Base-by-base conservation (phyloP, 2,113 vertebrate species). In the Natator depressus region DNA sequence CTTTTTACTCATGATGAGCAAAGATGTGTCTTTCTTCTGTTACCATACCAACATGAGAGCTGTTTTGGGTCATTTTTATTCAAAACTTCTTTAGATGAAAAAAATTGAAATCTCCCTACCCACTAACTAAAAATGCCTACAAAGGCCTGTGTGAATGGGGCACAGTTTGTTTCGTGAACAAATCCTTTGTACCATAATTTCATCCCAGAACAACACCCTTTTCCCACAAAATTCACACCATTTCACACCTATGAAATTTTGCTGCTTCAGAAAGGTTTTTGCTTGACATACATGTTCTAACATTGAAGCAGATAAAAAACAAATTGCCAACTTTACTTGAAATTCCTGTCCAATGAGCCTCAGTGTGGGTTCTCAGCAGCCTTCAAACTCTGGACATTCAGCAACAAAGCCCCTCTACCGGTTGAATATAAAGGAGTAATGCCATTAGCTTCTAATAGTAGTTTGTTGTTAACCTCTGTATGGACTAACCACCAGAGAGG, bases 131-230 rank as follows among this genome's bases (percentile, higher is more conserved):
- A 84, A 93, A 86, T 35, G 25, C 1, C 29, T 6, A 4, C 49
- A 49, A 5, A 49, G 2, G 31, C 54, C 80, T 29, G 16, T n/a
- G 17, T 0, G 0, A 69, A 1, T 3, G 47, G 16, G 2, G n/a
- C 8, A 38, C n/a, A 94, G 50, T 82, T 82, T 53, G 72, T 10
- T 9, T 57, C 19, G 10, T 86, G 62, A 6, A 88, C 1, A 6
- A 94, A 82, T 84, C 3, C 3, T 8, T 42, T 8, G 5, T 82
- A 83, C 17, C 4, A 38, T 72, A n/a, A 38, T 72, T 38, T 72
- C 65, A 38, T 72, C 27, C 57, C 55, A 57, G 8, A 57, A 57
- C 55, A 57, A 57, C 24, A 27, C 55, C 54, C 17, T n/a, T 72
- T 20, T 72, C 62, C 8, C 31, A n/a, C 62, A 69, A n/a, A 69